Percentiles rank a stretch among this genome's conserved stretches.
Evolutionary conservation across 2,888 invertebrate species (phyloP).

Genomic region (Acanthosepion esculentum): DNA sequence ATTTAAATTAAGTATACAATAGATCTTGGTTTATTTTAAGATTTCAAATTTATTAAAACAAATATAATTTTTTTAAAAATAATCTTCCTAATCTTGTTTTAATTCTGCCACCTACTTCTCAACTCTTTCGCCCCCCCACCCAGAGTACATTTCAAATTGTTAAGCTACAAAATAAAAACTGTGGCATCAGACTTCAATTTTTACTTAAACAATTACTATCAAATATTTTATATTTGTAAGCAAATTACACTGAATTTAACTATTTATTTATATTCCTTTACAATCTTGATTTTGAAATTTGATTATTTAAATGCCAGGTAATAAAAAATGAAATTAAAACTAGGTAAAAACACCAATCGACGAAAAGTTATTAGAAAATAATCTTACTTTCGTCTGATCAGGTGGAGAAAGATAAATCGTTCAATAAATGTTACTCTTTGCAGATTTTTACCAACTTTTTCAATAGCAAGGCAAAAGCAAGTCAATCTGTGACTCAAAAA

Average conservation of each 20-base stretch:
- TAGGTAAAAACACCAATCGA: not conserved
- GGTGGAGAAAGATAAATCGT: not conserved
- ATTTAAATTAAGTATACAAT: no score
- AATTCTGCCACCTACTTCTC: not conserved
- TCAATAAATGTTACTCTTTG: not conserved
- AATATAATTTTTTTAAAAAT: not conserved
- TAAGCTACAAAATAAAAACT: no score
- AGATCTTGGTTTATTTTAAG: not conserved
- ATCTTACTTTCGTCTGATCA: not conserved
- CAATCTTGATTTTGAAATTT: no score
- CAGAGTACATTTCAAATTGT: not conserved
- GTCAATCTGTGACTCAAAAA: not conserved
- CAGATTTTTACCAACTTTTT: not conserved
- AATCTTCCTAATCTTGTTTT: no score
- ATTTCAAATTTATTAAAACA: not conserved
- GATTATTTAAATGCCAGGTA: not conserved
- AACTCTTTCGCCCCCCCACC: not conserved
- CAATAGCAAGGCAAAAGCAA: not conserved
- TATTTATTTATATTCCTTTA: no score
- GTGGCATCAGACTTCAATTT: no score
- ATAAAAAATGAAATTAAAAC: not conserved
- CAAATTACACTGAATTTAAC: no score
- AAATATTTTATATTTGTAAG: no score
- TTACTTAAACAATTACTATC: no score
- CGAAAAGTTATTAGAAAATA: not conserved